Base-by-base conservation (phyloP, 92 coral and sea anemone species). In the Palythoa grandis region DNA sequence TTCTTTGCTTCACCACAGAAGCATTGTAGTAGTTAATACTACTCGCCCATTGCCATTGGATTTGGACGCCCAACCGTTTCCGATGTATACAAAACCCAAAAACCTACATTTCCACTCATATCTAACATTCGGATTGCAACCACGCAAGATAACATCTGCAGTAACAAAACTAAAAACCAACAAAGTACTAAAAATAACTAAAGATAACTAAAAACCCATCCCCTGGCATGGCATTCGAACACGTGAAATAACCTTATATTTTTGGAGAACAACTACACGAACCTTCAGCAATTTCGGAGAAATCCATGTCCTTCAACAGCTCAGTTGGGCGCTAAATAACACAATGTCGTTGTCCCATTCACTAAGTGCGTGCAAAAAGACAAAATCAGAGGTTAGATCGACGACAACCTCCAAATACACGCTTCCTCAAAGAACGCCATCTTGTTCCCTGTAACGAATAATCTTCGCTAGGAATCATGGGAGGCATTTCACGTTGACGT, bases 271-370 rank as follows among this genome's bases (percentile, higher is more conserved):
- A 56, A 40, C 17, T 77, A 66, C 82, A 77, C 82, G 15, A 77
- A 94, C 98, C 98, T 94, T 94, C 98, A 47, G 92, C 93, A 82
- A 94, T 94, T 88, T 94, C 98, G 25, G 98, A 90, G 83, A 94
- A 94, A 90, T 94, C 98, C 98, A 94, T 94, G 20, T 66, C 70
- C 47, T 67, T 48, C 19, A 16, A 52, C 57, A 7, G 52, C 25
- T 40, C 14, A 77, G 16, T 2, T 37, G 50, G 67, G 29, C 69
- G 65, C 65, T 29, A 29, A 29, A 29, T 29, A 29, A 29, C 35
- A 29, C 35, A 29, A 29, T 29, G 35, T 29, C 35, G 35, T 29
- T 19, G 20, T 14, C 65, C 15, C 13, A 25, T 54, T 35, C 16
- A 77, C 14, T 25, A 77, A 57, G 17, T 12, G 47, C 23, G 25